phyloP scores from a whole-genome alignment of 1,140 invertebrate genomes.

The Antheraea pernyi region DNA sequence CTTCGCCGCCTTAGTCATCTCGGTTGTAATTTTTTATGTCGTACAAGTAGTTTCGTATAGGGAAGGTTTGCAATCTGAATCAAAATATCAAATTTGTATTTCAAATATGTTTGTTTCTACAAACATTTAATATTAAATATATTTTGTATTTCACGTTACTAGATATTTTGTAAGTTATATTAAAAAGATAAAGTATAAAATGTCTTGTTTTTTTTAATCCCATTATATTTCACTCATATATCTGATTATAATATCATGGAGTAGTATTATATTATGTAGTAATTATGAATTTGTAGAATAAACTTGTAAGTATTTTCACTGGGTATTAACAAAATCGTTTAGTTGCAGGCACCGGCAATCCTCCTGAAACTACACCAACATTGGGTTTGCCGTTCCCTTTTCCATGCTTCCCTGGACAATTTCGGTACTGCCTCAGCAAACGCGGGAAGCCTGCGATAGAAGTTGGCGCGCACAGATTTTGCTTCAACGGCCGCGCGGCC shows the following conservation, averaged over 20 bases:
- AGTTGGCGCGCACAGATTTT: slow-evolving; percentile 70
- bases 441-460: slow-evolving; percentile 71
- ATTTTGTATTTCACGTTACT: too few relatives aligned
- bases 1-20: too few relatives aligned
- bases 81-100: too few relatives aligned
- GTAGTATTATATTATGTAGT: background rate
- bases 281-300: background rate
- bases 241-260: too few relatives aligned
- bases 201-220: background rate
- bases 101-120: too few relatives aligned
- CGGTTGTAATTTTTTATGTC: too few relatives aligned
- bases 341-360: slow-evolving; percentile 58
- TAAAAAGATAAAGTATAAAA: background rate
- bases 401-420: slow-evolving; percentile 71
- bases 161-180: background rate
- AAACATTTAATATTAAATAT: too few relatives aligned
- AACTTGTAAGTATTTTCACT: slow-evolving; percentile 6
- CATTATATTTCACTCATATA: background rate
- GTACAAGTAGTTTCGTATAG: too few relatives aligned
- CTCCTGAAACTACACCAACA: slow-evolving; percentile 52
- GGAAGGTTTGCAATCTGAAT: too few relatives aligned
- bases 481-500: slow-evolving; percentile 72
- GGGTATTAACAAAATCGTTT: slow-evolving; percentile 37
- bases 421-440: slow-evolving; percentile 73
- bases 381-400: slow-evolving; percentile 68